Percentiles rank a stretch among this genome's conserved stretches.
Evolutionary conservation across 2,888 invertebrate species (phyloP).

Genomic region (Brassicogethes aeneus): DNA sequence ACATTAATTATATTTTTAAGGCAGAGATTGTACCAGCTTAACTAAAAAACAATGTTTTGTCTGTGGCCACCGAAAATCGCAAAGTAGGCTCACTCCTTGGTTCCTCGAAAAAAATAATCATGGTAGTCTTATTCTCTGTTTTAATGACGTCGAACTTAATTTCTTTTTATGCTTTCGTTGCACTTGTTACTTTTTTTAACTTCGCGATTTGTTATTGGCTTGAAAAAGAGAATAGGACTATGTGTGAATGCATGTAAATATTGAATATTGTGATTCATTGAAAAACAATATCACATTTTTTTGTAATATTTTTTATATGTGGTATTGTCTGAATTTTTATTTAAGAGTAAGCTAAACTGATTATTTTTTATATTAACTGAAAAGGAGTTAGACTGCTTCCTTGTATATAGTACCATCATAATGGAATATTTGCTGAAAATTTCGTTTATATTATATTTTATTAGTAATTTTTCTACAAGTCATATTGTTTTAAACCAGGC

Average conservation of each 20-base stretch:
- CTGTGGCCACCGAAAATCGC: conserved; percentile 22
- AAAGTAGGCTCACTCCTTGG: conserved; percentile 37
- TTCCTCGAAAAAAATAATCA: conserved; percentile 9
- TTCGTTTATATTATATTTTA: conserved; percentile 7
- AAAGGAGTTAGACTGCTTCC: conserved; percentile 29
- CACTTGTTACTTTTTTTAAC: neutral
- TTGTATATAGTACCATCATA: conserved; percentile 12
- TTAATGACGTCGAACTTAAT: neutral
- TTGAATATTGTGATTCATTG: conserved; percentile 2
- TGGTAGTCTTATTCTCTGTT: neutral
- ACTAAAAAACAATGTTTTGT: conserved; percentile 31
- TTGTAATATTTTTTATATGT: conserved; percentile 10
- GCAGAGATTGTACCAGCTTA: neutral
- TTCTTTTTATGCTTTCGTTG: too few species aligned
- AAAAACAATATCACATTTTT: neutral
- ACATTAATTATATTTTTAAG: too few species aligned
- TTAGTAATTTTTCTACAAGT: conserved; percentile 4
- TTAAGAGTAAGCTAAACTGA: conserved; percentile 4
- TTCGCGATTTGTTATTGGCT: neutral
- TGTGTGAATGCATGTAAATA: conserved; percentile 2
- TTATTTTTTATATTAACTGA: conserved; percentile 7
- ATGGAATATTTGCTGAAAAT: conserved; percentile 3
- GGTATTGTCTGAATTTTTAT: conserved; percentile 13
- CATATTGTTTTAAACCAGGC: conserved; percentile 9
- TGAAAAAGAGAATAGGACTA: conserved; percentile 3